Evolutionary conservation across 2,888 invertebrate species (phyloP), one percentile per base, ranked within the genome.

Genomic region (Isotomurus palustris): DNA sequence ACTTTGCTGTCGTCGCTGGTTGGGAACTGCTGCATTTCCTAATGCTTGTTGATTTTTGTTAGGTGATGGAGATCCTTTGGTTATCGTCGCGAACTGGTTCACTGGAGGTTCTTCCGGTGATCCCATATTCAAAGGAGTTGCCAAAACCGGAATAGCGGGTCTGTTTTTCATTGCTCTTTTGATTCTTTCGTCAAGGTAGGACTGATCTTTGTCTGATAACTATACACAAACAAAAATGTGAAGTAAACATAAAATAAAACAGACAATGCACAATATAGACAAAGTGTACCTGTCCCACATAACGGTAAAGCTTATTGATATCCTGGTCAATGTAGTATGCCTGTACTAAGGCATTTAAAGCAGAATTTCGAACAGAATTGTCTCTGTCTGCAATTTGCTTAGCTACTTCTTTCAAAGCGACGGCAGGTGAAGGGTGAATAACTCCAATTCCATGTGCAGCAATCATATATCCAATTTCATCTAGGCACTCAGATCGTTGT

Each of bases 351-450:
- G 91, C 90, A 79, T 96, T 97, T 50, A 99, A 81, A 1, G 97
- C 95, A 1, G 95, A 94, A 73, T 91, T 95, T 45, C 99, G 82
- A 40, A 99, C 97, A 2, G 88, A 85, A 77, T 94, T 95, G 76
- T 99, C 97, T 25, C 95, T 80, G 78, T 99, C 96, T 0, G 92
- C 88, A 72, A 99, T 96, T 75, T 95, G 94, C 40, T 88, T 85
- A 0, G 95, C 95, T 19, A 99, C 84, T 77, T 92, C 89, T 74
- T 89, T 89, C 2, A 97, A 77, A 0, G 94, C 88, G 1, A 82
- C 84, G 25, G 83, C 81, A 1, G 89, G 85, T 0, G 87, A 83
- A 0, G 92, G 88, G 69, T 88, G 84, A 75, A 93, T 90, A 27
- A 92, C 88, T 24, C 82, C 79, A 36, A 91, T 81, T 1, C 94